Base-by-base conservation (phyloP, 2,888 invertebrate species). In the Amphipoea lucens region DNA sequence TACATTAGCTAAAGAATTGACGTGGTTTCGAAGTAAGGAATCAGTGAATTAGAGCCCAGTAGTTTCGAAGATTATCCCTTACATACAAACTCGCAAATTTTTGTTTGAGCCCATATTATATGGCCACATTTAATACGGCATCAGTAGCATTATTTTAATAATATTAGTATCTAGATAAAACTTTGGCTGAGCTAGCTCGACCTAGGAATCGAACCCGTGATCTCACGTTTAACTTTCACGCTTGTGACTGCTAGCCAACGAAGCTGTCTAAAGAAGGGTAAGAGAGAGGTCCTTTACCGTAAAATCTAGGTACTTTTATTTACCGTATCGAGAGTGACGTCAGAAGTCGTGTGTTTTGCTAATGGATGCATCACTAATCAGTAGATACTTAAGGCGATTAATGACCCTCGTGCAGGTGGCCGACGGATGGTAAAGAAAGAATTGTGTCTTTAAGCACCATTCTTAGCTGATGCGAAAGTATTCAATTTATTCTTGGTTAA, bases 351-450 rank as follows among this genome's bases (percentile, higher is more conserved):
- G 71, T n/a, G 45, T 36, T 65, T 62, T n/a, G 42, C 48, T 81
- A 84, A 81, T 63, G 48, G 48, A 66, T 71, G 81, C 79, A 40
- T 79, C 62, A 63, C 71, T 84, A 79, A 84, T 71, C 40, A 70
- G 14, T 60, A 45, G 45, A 45, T 45, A 78, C 29, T 78, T 81
- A 83, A 11, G 17, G 48, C 51, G 81, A 84, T 51, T 84, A 83
- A 84, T 78, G 69, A 42, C 79, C 76, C 29, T 76, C 12, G 20
- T 66, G 42, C 57, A 65, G 40, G 62, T 40, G 23, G 40, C 4
- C 29, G 42, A 29, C 17, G 45, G n/a, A 7, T 45, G 60, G 4
- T 40, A 23, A 23, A 70, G 48, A 42, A 12, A 11, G 17, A 60
- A 51, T 75, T 72, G n/a, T 54, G 2, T 29, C 12, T 60, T 17